phyloP scores from a whole-genome alignment of 2,113 vertebrate genomes.

The Euleptes europaea region DNA sequence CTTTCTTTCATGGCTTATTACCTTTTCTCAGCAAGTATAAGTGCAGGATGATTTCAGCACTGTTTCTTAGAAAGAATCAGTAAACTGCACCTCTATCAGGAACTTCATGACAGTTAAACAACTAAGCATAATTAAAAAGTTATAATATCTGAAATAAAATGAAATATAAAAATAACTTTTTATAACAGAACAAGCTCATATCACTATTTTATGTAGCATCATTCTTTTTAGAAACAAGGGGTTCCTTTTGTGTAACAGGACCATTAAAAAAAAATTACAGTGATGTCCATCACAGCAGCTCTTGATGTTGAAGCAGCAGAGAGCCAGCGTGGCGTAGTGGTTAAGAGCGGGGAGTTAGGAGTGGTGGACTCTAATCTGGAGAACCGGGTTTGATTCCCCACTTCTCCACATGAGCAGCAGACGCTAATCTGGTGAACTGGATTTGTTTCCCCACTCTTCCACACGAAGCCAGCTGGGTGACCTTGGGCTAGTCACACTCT shows the following conservation, averaged over 20 bases:
- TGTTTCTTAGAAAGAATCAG: neutral
- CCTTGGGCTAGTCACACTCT: too few species aligned
- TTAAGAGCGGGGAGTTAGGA: too few species aligned
- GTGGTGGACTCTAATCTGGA: too few species aligned
- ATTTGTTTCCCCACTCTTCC: too few species aligned
- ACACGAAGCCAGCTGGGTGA: too few species aligned
- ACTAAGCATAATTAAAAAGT: neutral
- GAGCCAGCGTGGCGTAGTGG: too few species aligned
- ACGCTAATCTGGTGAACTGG: too few species aligned
- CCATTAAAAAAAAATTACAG: neutral
- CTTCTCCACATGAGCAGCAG: too few species aligned
- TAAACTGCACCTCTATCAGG: neutral
- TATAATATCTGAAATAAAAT: neutral
- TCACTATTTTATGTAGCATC: neutral
- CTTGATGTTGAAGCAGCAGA: neutral
- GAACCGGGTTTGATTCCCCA: too few species aligned
- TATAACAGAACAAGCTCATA: neutral
- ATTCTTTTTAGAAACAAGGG: neutral
- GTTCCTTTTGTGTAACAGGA: neutral
- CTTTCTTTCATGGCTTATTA: neutral
- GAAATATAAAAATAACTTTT: neutral
- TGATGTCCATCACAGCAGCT: neutral
- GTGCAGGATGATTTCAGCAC: neutral
- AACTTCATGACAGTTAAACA: neutral
- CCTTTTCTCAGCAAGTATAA: slow-evolving; percentile 6